Evolutionary conservation across 2,888 invertebrate genomes (phyloP).

Genomic region (Resseliella maxima): DNA sequence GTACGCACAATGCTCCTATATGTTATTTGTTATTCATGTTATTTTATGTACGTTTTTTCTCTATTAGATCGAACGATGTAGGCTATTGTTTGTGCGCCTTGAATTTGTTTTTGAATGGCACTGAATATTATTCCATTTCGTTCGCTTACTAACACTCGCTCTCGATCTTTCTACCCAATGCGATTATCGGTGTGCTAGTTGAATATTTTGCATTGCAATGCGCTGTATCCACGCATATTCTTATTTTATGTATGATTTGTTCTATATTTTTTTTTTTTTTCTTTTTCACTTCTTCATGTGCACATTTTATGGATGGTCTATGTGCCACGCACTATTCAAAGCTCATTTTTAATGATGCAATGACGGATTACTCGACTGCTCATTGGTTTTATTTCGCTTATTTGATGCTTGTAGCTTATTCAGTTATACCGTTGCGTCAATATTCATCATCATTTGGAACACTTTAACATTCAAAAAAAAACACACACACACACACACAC

Average conservation of each 20-base stretch:
- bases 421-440: not conserved
- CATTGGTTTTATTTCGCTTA: slow-evolving; percentile 6
- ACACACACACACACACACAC: not conserved
- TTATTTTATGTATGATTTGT: slow-evolving; percentile 32
- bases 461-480: not conserved
- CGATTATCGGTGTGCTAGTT: not conserved
- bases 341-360: slow-evolving; percentile 48
- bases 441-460: too few relatives aligned
- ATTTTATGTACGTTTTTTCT: not conserved
- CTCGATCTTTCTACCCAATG: not conserved
- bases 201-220: slow-evolving; percentile 28
- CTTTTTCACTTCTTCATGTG: not conserved
- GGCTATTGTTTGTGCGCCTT: slow-evolving; percentile 43
- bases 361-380: slow-evolving; percentile 10
- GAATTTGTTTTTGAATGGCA: slow-evolving; percentile 51
- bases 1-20: slow-evolving; percentile 34
- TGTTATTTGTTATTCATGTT: slow-evolving; percentile 27
- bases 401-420: not conserved
- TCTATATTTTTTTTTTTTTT: not conserved
- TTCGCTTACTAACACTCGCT: not conserved
- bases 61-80: slow-evolving; percentile 53
- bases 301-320: not conserved
- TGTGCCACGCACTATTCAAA: not conserved
- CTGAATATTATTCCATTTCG: slow-evolving; percentile 1
- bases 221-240: slow-evolving; percentile 18